Evolutionary conservation across 2,888 invertebrate genomes (phyloP), one percentile per base, ranked within the genome.

Genomic region (Pegoplata infirma): DNA sequence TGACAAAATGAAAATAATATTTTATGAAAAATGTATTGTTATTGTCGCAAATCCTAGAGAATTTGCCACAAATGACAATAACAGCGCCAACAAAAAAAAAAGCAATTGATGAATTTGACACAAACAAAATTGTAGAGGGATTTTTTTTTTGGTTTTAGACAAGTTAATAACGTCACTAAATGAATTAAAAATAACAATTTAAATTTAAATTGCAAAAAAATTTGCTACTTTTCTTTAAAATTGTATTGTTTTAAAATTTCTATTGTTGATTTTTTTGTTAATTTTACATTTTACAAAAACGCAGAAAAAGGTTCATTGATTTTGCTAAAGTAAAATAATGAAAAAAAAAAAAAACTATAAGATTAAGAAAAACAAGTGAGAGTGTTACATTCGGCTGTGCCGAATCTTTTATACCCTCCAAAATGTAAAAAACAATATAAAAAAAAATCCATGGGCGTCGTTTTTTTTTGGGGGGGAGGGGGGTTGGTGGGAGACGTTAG

Each of bases 91-190:
- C n/a, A n/a, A n/a, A 7, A 56, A 10, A 7, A 56, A 21, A 5
- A 40, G 23, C 44, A 28, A 40, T 49, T 12, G 17, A 47, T n/a
- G 21, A 68, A 47, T 28, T 23, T 14, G 23, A 36, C 40, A 36
- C 25, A 44, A n/a, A 44, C 6, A 14, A 28, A 47, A 32, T n/a
- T 4, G n/a, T 5, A 5, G 14, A 40, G n/a, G 1, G 36, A n/a
- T 4, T n/a, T 32, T 40, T 40, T n/a, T n/a, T n/a, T n/a, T n/a
- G n/a, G n/a, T n/a, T n/a, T 3, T 12, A 36, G 36, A 40, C 36
- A 58, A 32, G 21, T 61, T 40, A 10, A 32, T 25, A 25, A 61
- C 49, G 53, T 71, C 59, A 71, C 21, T 36, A 19, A 28, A 46
- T n/a, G 5, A n/a, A n/a, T 1, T 49, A 63, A 59, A 69, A 69